A percentile compares a stretch with the other conserved stretches of the same genome.
Evolutionary conservation across 2,113 vertebrate genomes (phyloP).

Genomic region (Phoenicopterus ruber): DNA sequence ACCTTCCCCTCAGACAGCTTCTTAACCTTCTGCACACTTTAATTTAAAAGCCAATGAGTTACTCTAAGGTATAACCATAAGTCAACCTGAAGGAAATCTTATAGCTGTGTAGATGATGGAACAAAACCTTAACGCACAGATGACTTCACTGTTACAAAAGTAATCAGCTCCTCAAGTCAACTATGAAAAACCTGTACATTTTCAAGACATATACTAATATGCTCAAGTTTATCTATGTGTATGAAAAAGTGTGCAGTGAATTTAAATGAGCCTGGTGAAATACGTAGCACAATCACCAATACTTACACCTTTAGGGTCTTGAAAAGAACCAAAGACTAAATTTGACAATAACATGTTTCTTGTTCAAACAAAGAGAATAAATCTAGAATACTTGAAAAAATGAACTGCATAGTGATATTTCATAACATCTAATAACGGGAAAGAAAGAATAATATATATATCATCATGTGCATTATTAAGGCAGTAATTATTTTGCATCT

Average conservation of each 20-base stretch:
- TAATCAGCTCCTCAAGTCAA: conserved; percentile 27
- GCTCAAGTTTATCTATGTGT: background rate
- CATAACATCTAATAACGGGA: background rate
- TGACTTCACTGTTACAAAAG: conserved; percentile 31
- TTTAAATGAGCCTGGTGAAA: background rate
- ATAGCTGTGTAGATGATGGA: background rate
- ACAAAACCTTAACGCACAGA: background rate
- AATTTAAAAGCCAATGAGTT: conserved; percentile 20
- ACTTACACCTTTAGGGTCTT: background rate
- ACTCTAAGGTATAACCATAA: background rate
- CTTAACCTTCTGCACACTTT: conserved; percentile 14
- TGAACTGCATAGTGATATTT: background rate
- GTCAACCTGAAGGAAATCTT: conserved; percentile 30
- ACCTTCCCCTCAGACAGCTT: background rate
- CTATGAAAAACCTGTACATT: conserved; percentile 3
- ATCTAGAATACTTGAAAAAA: background rate
- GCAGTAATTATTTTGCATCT: background rate
- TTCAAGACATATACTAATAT: conserved; percentile 4
- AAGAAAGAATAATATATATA: background rate
- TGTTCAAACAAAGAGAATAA: background rate
- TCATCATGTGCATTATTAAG: background rate
- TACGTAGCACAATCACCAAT: background rate
- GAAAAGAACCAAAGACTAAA: background rate
- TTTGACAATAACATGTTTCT: background rate
- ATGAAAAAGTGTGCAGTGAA: background rate